phyloP scores from a whole-genome alignment of 2,888 invertebrate genomes.

The Sphaerophoria taeniata region DNA sequence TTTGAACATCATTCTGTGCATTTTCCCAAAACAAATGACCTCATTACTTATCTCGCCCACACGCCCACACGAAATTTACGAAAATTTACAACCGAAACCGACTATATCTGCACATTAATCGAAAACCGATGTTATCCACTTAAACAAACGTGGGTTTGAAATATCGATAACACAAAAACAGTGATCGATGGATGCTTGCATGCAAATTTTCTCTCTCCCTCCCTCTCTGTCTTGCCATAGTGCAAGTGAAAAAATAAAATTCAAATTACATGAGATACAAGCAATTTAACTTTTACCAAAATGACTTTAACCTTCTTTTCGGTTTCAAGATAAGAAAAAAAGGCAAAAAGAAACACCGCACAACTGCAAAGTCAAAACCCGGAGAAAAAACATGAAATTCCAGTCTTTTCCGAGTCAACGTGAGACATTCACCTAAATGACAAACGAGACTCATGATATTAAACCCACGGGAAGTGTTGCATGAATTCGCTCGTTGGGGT shows the following conservation, averaged over 20 bases:
- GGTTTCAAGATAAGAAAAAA: not conserved
- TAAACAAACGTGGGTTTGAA: not conserved
- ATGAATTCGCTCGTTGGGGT: not conserved
- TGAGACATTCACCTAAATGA: constrained; percentile 53
- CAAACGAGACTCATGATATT: constrained; percentile 46
- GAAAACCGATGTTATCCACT: not conserved
- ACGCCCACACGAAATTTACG: not conserved
- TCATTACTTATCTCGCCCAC: not conserved
- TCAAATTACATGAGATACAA: not conserved
- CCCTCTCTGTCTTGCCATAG: not conserved
- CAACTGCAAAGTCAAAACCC: not conserved
- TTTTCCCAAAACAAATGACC: not conserved
- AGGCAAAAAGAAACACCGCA: not conserved
- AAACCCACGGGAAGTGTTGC: not conserved
- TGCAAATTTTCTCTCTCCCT: not conserved
- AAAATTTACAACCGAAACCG: not conserved
- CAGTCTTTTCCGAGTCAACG: constrained; percentile 44
- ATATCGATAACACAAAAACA: not conserved
- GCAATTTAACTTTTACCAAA: constrained; percentile 19
- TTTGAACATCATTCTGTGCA: not conserved
- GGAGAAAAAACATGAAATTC: constrained; percentile 52
- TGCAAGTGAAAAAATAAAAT: not conserved
- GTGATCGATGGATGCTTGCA: not conserved
- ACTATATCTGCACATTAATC: not conserved
- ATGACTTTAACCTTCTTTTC: constrained; percentile 56